Conservation (phyloP, 2,888 invertebrate genomes). For the Nomada goodeniana region DNA sequence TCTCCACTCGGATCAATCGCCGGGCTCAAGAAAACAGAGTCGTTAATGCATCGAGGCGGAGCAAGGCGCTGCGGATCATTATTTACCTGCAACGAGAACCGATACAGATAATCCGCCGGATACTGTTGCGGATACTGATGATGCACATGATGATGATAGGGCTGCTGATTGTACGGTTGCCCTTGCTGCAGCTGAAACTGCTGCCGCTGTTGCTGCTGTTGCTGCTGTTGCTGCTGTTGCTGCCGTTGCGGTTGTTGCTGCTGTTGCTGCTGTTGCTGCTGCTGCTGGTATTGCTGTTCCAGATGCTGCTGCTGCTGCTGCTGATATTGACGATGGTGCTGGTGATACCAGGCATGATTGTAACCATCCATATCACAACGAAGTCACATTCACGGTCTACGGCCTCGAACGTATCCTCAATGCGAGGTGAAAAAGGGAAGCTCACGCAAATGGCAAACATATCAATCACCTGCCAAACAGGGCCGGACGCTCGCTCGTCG, state of each 20-base stretch:
- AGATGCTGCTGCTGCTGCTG: constrained; percentile 61
- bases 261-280: constrained; percentile 57
- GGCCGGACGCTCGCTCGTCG: constrained; percentile 55
- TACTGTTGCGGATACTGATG: constrained; percentile 80
- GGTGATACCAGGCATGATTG: constrained; percentile 69
- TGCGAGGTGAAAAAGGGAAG: constrained; percentile 56
- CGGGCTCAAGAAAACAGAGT: constrained; percentile 2
- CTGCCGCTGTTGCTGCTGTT: constrained; percentile 60
- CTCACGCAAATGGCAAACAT: constrained; percentile 68
- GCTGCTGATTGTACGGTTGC: constrained; percentile 73
- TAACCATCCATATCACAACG: constrained; percentile 71
- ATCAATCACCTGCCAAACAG: constrained; percentile 73
- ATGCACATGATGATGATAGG: constrained; percentile 74
- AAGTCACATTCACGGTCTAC: constrained; percentile 58
- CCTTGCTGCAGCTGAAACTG: constrained; percentile 68
- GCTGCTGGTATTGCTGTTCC: constrained; percentile 66
- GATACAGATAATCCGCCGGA: constrained; percentile 82
- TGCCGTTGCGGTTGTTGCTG: constrained; percentile 57
- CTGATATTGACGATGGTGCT: constrained; percentile 68
- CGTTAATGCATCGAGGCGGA: background rate
- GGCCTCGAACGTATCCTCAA: constrained; percentile 55
- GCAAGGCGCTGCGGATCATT: constrained; percentile 11
- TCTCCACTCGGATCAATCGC: background rate
- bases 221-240: constrained; percentile 60
- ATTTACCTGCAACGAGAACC: constrained; percentile 83